These are phyloP conservation scores for Melanargia galathea DNA, from an alignment of 2,888 invertebrate species.

Conservation along the genomic window DNA sequence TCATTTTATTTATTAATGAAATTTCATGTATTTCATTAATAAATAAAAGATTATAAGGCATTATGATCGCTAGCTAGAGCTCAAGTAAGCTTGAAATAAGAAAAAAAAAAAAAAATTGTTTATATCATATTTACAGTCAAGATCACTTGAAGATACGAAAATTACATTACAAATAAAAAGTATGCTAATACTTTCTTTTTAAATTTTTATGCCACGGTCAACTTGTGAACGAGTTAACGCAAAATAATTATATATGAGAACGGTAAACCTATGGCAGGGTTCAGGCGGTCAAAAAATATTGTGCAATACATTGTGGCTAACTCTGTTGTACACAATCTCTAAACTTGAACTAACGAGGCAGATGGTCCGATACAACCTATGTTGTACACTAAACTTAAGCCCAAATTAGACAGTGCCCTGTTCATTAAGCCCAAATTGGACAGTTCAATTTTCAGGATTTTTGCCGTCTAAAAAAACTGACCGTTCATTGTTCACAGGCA, in stretches of 20 bases:
- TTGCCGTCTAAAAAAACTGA: too few relatives aligned
- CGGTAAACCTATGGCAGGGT: neutral
- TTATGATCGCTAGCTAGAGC: neutral
- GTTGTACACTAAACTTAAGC: too few relatives aligned
- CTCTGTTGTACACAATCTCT: too few relatives aligned
- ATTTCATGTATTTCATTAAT: neutral
- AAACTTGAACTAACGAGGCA: too few relatives aligned
- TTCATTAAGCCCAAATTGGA: too few relatives aligned
- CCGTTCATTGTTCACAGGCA: too few relatives aligned
- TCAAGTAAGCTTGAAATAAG: neutral
- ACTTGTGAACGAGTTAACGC: neutral
- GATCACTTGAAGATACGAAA: constrained; percentile 15
- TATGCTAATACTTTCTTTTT: neutral
- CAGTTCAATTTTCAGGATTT: too few relatives aligned
- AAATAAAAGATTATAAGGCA: constrained; percentile 17
- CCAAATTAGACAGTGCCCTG: too few relatives aligned
- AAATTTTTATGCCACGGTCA: constrained; percentile 8
- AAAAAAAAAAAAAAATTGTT: constrained; percentile 6
- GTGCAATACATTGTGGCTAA: neutral
- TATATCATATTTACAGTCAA: constrained; percentile 8
- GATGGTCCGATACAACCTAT: too few relatives aligned
- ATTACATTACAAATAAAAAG: neutral
- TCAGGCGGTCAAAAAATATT: neutral
- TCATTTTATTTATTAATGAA: too few relatives aligned
- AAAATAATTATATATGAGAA: neutral